A percentile compares a stretch with the other conserved stretches of the same genome.
These are phyloP conservation scores for Samia ricini DNA, from an alignment of 1,140 invertebrate genomes.

Conservation along the genomic window DNA sequence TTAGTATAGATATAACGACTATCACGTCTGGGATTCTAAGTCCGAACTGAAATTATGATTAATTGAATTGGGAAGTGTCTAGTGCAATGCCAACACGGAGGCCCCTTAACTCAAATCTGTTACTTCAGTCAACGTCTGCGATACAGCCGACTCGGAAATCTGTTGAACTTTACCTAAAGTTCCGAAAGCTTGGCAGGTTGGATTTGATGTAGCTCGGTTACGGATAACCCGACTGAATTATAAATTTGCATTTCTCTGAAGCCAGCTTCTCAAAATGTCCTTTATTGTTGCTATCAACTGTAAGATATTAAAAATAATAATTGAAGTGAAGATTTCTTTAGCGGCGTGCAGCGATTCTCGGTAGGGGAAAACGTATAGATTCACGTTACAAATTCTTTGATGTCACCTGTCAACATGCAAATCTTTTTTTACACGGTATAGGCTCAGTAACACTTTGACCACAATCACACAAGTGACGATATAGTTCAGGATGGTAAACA, in stretches of 20 bases:
- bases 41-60: conserved; percentile 74
- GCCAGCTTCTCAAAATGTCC: not conserved
- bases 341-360: no score
- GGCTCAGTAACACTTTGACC: no score
- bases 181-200: conserved; percentile 45
- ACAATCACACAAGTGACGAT: no score
- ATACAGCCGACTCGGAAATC: conserved; percentile 39
- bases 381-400: no score
- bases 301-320: no score
- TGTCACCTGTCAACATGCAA: no score
- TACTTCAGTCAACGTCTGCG: conserved; percentile 46
- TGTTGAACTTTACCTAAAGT: conserved; percentile 35
- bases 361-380: no score
- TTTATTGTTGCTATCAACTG: no score
- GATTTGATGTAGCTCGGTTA: conserved; percentile 8
- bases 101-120: conserved; percentile 48
- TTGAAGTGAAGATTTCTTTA: no score
- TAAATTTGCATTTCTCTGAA: not conserved
- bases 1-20: no score
- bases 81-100: conserved; percentile 44
- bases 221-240: not conserved
- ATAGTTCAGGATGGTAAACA: no score
- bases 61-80: conserved; percentile 70
- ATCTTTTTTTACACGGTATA: no score
- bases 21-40: conserved; percentile 16